Conservation (phyloP, 2,797 vertebrate genomes). For the Remorina albescens region DNA sequence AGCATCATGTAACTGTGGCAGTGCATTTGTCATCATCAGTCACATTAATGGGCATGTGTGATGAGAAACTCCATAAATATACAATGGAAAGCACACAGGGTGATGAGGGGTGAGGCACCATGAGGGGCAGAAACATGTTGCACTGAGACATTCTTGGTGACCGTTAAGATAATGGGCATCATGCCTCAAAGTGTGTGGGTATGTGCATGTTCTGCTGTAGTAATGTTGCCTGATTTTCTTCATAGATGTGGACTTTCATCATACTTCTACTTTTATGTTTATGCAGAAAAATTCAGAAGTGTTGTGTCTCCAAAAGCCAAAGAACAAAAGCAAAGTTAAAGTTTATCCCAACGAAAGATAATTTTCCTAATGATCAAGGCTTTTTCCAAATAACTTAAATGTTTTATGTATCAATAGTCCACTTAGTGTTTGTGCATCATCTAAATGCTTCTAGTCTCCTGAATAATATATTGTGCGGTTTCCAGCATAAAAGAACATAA, state of each 20-base stretch:
- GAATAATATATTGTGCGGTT: neutral
- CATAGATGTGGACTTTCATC: neutral
- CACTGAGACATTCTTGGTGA: constrained; percentile 14
- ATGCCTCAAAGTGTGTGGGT: neutral
- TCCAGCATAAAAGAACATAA: neutral
- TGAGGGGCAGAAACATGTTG: constrained; percentile 10
- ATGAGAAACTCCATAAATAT: constrained; percentile 16
- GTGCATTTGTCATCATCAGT: constrained; percentile 25
- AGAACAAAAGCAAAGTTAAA: neutral
- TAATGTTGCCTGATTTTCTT: neutral
- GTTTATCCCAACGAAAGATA: no score
- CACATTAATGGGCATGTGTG: constrained; percentile 33
- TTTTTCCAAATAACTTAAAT: no score
- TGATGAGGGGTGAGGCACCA: neutral
- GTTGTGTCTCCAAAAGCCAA: neutral
- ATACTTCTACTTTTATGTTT: neutral
- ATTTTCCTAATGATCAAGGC: no score
- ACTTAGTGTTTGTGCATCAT: neutral
- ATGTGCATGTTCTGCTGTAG: neutral
- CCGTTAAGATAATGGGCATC: constrained; percentile 24
- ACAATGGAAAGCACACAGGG: neutral
- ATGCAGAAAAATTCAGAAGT: neutral
- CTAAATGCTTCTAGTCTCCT: neutral
- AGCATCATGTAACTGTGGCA: constrained; percentile 17
- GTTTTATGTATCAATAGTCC: neutral